Conservation (phyloP, 2,797 vertebrate genomes). For the Bovichtus variegatus region DNA sequence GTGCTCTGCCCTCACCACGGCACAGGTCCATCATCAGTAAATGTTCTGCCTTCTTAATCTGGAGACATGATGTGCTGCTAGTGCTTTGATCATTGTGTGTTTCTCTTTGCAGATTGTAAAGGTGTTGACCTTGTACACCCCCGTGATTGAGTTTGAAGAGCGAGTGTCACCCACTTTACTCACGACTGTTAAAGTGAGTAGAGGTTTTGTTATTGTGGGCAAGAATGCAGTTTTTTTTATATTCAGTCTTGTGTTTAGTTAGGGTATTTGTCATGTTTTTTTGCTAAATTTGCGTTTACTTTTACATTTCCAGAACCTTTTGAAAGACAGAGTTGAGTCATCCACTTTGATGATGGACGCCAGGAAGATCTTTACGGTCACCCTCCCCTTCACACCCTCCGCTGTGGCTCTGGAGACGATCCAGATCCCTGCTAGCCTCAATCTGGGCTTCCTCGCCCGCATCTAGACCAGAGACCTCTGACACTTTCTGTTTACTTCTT, state of each 20-base stretch:
- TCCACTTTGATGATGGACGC: slow-evolving; percentile 95
- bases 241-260: background rate
- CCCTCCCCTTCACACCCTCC: slow-evolving; percentile 92
- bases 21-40: slow-evolving; percentile 56
- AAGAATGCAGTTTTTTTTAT: background rate
- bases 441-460: slow-evolving; percentile 91
- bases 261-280: background rate
- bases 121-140: slow-evolving; percentile 95
- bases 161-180: slow-evolving; percentile 91
- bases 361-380: slow-evolving; percentile 94
- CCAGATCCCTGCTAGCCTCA: slow-evolving; percentile 94
- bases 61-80: accelerated
- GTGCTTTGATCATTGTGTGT: slow-evolving; percentile 4
- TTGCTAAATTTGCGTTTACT: background rate
- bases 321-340: slow-evolving; percentile 92
- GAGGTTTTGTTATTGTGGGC: background rate
- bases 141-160: slow-evolving; percentile 96
- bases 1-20: slow-evolving; percentile 90
- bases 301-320: slow-evolving; percentile 84
- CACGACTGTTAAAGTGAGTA: slow-evolving; percentile 90
- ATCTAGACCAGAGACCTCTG: slow-evolving; percentile 80
- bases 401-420: slow-evolving; percentile 93
- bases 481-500: too few species aligned
- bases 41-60: background rate
- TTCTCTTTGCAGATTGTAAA: slow-evolving; percentile 89